These are phyloP conservation scores for Scolopax mira DNA, from an alignment of 2,113 vertebrate genomes.

Conservation along the genomic window DNA sequence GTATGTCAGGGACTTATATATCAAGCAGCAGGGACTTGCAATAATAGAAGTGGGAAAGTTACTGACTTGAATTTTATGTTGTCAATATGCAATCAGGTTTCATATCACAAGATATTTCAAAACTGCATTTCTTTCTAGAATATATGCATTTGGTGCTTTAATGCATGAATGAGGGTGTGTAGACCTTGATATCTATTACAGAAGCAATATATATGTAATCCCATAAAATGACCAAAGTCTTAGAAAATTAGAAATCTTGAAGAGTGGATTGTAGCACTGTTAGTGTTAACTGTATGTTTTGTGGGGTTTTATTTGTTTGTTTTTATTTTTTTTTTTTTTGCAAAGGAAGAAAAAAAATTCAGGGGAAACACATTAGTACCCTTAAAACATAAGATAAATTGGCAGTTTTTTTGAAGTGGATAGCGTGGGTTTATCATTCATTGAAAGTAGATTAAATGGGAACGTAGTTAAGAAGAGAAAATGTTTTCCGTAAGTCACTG, in stretches of 20 bases:
- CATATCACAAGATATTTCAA: neutral
- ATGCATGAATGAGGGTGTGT: too few species aligned
- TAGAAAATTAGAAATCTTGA: neutral
- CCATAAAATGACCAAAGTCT: neutral
- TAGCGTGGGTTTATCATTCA: neutral
- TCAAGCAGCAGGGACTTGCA: neutral
- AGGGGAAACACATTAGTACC: neutral
- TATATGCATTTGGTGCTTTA: too few species aligned
- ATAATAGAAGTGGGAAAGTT: neutral
- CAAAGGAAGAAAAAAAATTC: neutral
- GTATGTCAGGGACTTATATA: too few species aligned
- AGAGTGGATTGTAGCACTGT: neutral
- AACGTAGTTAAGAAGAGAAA: neutral
- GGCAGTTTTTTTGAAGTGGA: neutral
- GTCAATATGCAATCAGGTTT: neutral
- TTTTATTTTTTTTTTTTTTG: neutral
- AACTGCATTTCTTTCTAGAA: neutral
- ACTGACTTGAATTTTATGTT: neutral
- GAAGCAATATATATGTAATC: neutral
- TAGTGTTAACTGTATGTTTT: neutral
- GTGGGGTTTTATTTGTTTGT: neutral
- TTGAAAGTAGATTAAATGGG: neutral
- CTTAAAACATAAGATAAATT: neutral
- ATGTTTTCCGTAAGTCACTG: neutral
- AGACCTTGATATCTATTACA: neutral